phyloP scores from a whole-genome alignment of 2,797 vertebrate genomes.

The Megalops cyprinoides region DNA sequence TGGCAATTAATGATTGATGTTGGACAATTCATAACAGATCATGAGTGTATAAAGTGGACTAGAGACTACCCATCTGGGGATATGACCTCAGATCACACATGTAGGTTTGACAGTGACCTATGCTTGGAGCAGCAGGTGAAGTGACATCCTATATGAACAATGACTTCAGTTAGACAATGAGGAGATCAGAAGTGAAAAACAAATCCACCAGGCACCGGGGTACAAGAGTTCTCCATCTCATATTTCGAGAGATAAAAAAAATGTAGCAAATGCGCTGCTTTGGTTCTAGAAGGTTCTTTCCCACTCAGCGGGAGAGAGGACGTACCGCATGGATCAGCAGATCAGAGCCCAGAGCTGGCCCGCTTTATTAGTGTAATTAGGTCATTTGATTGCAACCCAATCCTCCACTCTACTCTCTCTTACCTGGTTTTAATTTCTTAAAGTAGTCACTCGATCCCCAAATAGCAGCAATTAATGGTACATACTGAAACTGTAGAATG shows the following conservation, averaged over 20 bases:
- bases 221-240: background rate
- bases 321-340: slow-evolving; percentile 40
- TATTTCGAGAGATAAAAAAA: too few relatives aligned
- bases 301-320: slow-evolving; percentile 36
- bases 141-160: slow-evolving; percentile 3
- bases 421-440: slow-evolving; percentile 61
- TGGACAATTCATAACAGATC: background rate
- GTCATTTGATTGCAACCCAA: slow-evolving; percentile 44
- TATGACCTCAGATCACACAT: background rate
- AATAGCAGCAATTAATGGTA: slow-evolving; percentile 49
- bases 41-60: background rate
- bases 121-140: background rate
- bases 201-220: background rate
- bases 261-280: background rate
- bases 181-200: background rate
- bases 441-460: slow-evolving; percentile 57
- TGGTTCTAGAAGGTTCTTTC: slow-evolving; percentile 31
- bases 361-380: slow-evolving; percentile 44
- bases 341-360: slow-evolving; percentile 39
- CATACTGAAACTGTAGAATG: slow-evolving; percentile 59
- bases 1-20: background rate
- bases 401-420: slow-evolving; percentile 39
- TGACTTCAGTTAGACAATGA: slow-evolving; percentile 3
- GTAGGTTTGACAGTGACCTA: too few relatives aligned
- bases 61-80: background rate